Percentiles rank a stretch among this genome's conserved stretches.
These are phyloP conservation scores for Virgularia gustaviana DNA, from an alignment of 92 coral and sea anemone genomes.

Conservation along the genomic window DNA sequence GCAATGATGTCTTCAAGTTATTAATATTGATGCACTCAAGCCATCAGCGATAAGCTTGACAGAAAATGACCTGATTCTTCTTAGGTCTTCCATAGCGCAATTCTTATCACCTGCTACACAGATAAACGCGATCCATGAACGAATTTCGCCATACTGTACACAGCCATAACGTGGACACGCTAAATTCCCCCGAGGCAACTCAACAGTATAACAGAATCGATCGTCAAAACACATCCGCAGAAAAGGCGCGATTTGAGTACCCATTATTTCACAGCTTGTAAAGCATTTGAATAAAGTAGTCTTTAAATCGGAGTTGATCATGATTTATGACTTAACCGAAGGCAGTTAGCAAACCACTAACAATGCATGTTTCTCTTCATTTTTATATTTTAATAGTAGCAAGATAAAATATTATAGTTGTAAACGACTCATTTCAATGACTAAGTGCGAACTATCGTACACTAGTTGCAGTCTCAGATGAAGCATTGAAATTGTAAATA, in stretches of 20 bases:
- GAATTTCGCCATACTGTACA: too few species aligned
- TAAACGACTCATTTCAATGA: neutral
- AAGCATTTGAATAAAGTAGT: slow-evolving; percentile 1
- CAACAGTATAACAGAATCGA: too few species aligned
- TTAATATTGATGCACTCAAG: slow-evolving; percentile 42
- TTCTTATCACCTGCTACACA: slow-evolving; percentile 26
- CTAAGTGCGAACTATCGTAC: too few species aligned
- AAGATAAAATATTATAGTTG: neutral
- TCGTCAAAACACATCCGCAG: neutral
- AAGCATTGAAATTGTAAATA: too few species aligned
- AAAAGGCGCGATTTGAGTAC: neutral
- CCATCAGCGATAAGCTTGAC: slow-evolving; percentile 16
- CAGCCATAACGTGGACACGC: too few species aligned
- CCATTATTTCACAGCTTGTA: neutral
- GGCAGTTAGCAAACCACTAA: slow-evolving; percentile 15
- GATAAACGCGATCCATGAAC: neutral
- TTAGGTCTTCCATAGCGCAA: slow-evolving; percentile 3
- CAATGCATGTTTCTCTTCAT: slow-evolving; percentile 20
- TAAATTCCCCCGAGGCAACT: too few species aligned
- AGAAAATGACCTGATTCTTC: slow-evolving; percentile 32
- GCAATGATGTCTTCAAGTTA: slow-evolving; percentile 3
- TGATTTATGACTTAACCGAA: slow-evolving; percentile 43
- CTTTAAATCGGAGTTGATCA: slow-evolving; percentile 12
- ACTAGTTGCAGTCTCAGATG: too few species aligned
- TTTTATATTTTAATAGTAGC: neutral